Evolutionary conservation across 2,113 vertebrate genomes (phyloP), one percentile per base, ranked within the genome.

Genomic region (Potamarius usumacintae): DNA sequence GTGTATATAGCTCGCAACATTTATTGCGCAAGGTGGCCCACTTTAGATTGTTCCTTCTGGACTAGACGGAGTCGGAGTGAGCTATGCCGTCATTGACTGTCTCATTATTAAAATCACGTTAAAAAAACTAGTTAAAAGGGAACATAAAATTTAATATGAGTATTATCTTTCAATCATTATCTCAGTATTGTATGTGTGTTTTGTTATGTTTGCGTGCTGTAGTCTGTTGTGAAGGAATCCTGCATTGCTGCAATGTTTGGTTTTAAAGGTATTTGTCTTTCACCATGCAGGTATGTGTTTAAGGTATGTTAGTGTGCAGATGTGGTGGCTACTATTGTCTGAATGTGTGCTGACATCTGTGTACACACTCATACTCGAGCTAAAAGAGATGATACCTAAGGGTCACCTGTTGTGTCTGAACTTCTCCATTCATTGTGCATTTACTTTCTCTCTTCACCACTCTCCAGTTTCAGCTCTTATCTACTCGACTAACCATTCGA

Each of bases 351-450:
- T 71, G 63, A 72, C 85, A 77, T 83, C 63, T 84, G 9, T 77
- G 50, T 78, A 9, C 76, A 78, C 9, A 15, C 71, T 79, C 27
- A 85, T 88, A 71, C 86, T 74, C 65, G n/a, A 42, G 57, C 86
- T 85, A 88, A 89, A 87, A 80, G 85, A 86, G 27, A 82, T 69
- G 77, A 76, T 55, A 86, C 57, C 69, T 67, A 62, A 52, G 72
- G 63, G 74, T 81, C 86, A 87, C 65, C 69, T 82, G 83, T 74
- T 53, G 57, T 50, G 34, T 80, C 42, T 71, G 22, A 65, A 62
- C 77, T 65, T 34, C 67, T 85, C 77, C 69, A 65, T 20, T 25
- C 10, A 50, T 78, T 22, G 10, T 42, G 63, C 57, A 69, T 87
- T 89, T 63, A 57, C 72, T 72, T 74, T 50, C 72, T 48, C 72